Evolutionary conservation across 2,888 invertebrate genomes (phyloP), one percentile per base, ranked within the genome.

Genomic region (Aporophyla nigra): DNA sequence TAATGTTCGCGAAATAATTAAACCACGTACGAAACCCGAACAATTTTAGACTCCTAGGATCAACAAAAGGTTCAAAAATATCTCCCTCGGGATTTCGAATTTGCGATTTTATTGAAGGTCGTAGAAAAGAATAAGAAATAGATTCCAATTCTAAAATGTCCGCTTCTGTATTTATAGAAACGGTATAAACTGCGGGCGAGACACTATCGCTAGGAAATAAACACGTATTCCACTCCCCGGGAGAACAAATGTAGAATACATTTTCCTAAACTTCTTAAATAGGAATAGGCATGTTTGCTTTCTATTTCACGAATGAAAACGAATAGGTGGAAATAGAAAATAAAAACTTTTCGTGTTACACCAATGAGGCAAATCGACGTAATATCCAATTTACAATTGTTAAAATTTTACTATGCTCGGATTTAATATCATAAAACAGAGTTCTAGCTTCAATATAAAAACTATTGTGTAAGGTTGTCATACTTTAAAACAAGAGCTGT

Each of bases 131-230:
- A 83, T 83, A 86, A 87, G 86, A 83, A 87, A 86, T 86, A 78
- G 83, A 87, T 87, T 80, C 76, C 76, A 76, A 87, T 87, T 83
- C 82, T 84, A 81, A 78, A 84, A 76, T 85, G 80, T 80, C 70
- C 74, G 76, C 76, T 85, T 80, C 58, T 88, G 82, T 86, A 88
- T 89, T 88, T 85, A 84, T 83, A 78, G 80, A 85, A 88, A 83
- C 85, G 69, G 80, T 71, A 83, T 86, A 88, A 84, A 85, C 78
- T 81, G 82, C 74, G 74, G 63, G 71, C 27, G 76, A 74, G 77
- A 82, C 80, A 75, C 76, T 73, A 80, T 81, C 66, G 82, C 67
- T 67, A 72, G 80, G 72, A 73, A 80, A 86, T 88, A 89, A 89
- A 83, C 83, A 85, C 82, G 85, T 82, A 78, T 84, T 54, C 72